A percentile compares a stretch with the other conserved stretches of the same genome.
These are phyloP conservation scores for Mycteria americana DNA, from an alignment of 2,797 vertebrate genomes.

Conservation along the genomic window DNA sequence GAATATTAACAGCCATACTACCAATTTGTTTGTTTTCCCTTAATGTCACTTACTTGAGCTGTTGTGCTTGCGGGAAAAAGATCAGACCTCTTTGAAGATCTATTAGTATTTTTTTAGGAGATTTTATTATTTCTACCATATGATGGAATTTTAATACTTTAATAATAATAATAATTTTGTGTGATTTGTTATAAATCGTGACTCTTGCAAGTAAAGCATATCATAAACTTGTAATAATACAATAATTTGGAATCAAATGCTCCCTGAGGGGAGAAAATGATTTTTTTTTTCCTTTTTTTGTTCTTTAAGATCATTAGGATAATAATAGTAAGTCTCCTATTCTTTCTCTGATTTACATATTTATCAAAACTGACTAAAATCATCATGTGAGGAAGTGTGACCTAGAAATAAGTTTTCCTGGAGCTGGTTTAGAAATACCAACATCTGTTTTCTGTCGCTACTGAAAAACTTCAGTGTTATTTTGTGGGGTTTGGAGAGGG, in stretches of 20 bases:
- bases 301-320: background rate
- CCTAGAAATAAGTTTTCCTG: background rate
- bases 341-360: background rate
- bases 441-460: background rate
- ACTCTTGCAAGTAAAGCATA: background rate
- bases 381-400: background rate
- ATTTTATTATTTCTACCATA: background rate
- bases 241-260: background rate
- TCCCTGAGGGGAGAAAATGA: background rate
- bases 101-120: background rate
- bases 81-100: background rate
- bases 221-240: background rate
- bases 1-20: background rate
- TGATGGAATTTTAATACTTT: background rate
- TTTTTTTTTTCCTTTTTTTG: background rate
- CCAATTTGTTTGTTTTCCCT: background rate
- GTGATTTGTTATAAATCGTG: background rate
- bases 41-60: background rate
- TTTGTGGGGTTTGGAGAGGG: background rate
- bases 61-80: background rate
- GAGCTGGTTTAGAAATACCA: background rate
- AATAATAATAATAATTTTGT: background rate
- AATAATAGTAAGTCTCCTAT: background rate
- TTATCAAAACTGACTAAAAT: background rate
- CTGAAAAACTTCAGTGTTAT: background rate